Base-by-base conservation (phyloP, 2,797 vertebrate species). In the Coilia nasus region DNA sequence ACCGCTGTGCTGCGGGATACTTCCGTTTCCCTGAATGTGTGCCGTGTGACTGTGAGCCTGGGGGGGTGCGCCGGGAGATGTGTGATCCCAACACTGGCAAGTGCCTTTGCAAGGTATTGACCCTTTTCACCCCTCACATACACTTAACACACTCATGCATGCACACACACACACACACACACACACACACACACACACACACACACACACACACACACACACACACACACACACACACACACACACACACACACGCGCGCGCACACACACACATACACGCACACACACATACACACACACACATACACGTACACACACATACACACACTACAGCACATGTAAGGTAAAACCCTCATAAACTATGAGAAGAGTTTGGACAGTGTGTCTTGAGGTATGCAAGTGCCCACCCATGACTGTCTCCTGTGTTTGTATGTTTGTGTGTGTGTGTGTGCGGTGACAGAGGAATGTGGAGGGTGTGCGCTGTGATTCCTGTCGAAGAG, bases 81-180 rank as follows among this genome's bases (percentile, higher is more conserved):
- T 99, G 98, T 9, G 90, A 98, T 92, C 94, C 95, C 0, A 90
- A 93, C 82, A 97, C 96, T 0, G 97, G 97, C 80, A 89, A 86
- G 88, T 99, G 98, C 89, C 95, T 98, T 88, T 99, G 98, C 93
- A 98, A 98, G 96, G 98, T 98, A 90, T 85, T 44, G 56, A 82
- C 83, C 88, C 23, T 31, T 31, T 4, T 12, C 81, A 62, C 17
- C 12, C 17, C 71, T 14, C 62, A 71, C 31, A 31, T 31, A 35
- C 64, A 67, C 14, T 2, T 54, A 54, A 54, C 50, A 54, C 50
- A 54, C 50, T 54, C 50, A 54, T 9, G 7, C 50, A 54, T 6
- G 2, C 50, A 54, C 9, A 6, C 50, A 54, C 50, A 54, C 50
- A 14, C 50, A 54, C 7, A 31, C 31, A 15, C 12, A n/a, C 6